These are phyloP conservation scores for Spheniscus humboldti DNA, from an alignment of 2,797 vertebrate genomes.

Conservation along the genomic window DNA sequence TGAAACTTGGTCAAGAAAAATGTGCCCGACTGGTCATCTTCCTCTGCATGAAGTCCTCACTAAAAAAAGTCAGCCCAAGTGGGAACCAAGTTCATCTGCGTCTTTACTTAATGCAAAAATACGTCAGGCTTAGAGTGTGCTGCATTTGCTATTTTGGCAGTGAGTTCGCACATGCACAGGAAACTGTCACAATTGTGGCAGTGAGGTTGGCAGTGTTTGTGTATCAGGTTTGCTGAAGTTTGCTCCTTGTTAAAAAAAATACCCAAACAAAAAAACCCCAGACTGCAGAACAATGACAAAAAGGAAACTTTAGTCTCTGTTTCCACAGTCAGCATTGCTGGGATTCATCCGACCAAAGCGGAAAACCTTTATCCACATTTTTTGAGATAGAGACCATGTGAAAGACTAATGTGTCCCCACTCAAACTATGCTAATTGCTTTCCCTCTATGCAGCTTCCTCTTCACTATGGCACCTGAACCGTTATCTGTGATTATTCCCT, in stretches of 20 bases:
- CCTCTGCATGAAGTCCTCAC: constrained; percentile 17
- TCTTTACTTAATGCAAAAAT: neutral
- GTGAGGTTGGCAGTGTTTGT: neutral
- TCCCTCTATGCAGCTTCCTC: neutral
- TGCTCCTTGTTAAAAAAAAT: neutral
- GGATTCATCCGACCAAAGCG: neutral
- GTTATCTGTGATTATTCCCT: rapidly evolving
- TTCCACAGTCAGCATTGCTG: neutral
- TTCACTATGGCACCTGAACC: neutral
- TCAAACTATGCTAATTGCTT: neutral
- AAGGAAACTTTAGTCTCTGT: neutral
- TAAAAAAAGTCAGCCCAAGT: constrained; percentile 16
- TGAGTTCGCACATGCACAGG: neutral
- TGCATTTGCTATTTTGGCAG: neutral
- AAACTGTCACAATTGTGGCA: neutral
- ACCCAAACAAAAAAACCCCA: neutral
- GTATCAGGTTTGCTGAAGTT: neutral
- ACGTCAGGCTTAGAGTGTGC: neutral
- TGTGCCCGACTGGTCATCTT: neutral
- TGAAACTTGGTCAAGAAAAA: neutral
- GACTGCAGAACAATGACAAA: neutral
- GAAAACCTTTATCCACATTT: neutral
- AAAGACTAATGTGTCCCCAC: neutral
- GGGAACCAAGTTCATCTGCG: constrained; percentile 13
- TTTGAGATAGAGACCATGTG: neutral